A percentile compares a stretch with the other conserved stretches of the same genome.
These are phyloP conservation scores for Drosophila suboccidentalis DNA, from an alignment of 2,888 invertebrate genomes.

Conservation along the genomic window DNA sequence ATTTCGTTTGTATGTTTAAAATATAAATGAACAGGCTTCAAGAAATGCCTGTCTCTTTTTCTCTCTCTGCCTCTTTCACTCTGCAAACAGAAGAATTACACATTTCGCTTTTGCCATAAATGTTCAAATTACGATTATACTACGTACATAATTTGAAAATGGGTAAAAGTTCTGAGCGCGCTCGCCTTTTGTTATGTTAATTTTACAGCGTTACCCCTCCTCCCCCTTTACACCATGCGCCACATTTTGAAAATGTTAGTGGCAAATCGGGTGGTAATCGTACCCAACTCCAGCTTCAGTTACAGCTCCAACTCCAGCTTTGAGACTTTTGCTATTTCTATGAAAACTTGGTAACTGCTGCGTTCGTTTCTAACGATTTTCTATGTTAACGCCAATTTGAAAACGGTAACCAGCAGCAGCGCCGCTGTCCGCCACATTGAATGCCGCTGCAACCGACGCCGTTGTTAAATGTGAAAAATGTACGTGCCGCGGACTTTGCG, in stretches of 20 bases:
- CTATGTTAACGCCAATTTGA: constrained; percentile 60
- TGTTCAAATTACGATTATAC: constrained; percentile 50
- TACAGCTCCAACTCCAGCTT: constrained; percentile 1
- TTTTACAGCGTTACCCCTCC: constrained; percentile 61
- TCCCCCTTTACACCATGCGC: too few species aligned
- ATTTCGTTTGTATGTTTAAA: constrained; percentile 83
- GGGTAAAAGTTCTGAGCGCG: constrained; percentile 33
- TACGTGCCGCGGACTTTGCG: constrained; percentile 85
- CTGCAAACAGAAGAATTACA: constrained; percentile 3
- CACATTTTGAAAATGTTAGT: constrained; percentile 51
- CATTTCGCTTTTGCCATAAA: constrained; percentile 56
- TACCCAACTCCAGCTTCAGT: background rate
- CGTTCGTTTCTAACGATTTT: constrained; percentile 76
- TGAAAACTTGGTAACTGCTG: constrained; percentile 78
- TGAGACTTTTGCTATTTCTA: constrained; percentile 78
- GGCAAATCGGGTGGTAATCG: background rate
- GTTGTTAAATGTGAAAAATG: constrained; percentile 63
- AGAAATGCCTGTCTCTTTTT: constrained; percentile 50
- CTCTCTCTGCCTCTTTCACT: background rate
- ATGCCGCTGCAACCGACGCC: background rate
- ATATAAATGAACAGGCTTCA: constrained; percentile 83
- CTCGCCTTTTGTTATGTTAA: constrained; percentile 67
- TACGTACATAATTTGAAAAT: constrained; percentile 54
- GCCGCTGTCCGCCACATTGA: background rate
- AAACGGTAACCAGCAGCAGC: constrained; percentile 29